A percentile compares a stretch with the other conserved stretches of the same genome.
phyloP scores from a whole-genome alignment of 2,888 invertebrate species.

The Deilephila elpenor region DNA sequence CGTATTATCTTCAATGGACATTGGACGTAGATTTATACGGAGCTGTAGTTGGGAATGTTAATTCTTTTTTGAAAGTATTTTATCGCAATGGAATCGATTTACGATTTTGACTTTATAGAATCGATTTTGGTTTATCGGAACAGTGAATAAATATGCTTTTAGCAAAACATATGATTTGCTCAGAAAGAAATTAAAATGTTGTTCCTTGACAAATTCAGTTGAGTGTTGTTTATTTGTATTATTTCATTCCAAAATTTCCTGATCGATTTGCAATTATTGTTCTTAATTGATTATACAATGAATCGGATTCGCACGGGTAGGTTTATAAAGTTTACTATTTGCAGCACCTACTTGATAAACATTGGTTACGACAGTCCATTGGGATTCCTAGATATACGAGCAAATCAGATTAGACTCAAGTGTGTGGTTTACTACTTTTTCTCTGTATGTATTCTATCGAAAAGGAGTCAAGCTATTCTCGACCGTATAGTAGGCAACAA shows the following conservation, averaged over 20 bases:
- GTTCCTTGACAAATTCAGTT: too few species aligned
- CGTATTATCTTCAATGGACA: not conserved
- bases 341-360: slow-evolving; percentile 23
- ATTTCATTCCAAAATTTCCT: not conserved
- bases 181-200: too few species aligned
- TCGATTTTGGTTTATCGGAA: not conserved
- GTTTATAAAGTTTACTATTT: not conserved
- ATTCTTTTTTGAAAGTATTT: not conserved
- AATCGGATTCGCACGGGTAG: not conserved
- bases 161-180: too few species aligned
- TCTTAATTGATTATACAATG: not conserved
- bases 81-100: too few species aligned
- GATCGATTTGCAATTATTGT: not conserved
- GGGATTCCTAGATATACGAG: slow-evolving; percentile 26
- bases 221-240: too few species aligned
- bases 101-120: not conserved
- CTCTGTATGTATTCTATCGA: not conserved
- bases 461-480: not conserved
- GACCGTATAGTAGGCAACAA: not conserved
- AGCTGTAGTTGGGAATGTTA: not conserved
- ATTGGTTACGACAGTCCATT: slow-evolving; percentile 22
- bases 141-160: not conserved
- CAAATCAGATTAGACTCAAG: slow-evolving; percentile 22
- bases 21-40: not conserved
- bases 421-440: not conserved